Percentiles rank a stretch among this genome's conserved stretches.
These are phyloP conservation scores for Tokudaia muenninki DNA, from an alignment of 2,797 vertebrate species.

Conservation along the genomic window DNA sequence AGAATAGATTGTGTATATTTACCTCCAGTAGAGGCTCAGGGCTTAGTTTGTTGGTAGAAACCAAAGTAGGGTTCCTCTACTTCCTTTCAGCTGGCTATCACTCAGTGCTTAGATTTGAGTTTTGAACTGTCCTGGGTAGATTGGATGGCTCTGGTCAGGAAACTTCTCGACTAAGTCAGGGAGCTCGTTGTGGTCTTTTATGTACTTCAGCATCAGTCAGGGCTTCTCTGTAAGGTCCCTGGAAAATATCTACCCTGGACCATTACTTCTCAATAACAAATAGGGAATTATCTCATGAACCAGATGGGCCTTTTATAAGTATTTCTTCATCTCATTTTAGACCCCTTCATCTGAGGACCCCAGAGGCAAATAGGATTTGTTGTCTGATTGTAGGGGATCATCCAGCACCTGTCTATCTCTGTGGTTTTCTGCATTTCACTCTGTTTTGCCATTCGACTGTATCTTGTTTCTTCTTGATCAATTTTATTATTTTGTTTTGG, in stretches of 20 bases:
- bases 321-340: constrained; percentile 37
- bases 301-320: background rate
- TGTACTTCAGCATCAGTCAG: background rate
- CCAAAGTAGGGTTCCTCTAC: background rate
- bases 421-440: background rate
- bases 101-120: background rate
- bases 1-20: background rate
- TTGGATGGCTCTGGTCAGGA: background rate
- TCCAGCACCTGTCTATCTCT: background rate
- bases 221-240: background rate
- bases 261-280: background rate
- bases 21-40: background rate
- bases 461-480: constrained; percentile 5
- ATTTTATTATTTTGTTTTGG: constrained; percentile 31
- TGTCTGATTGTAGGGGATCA: background rate
- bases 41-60: background rate
- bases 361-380: background rate
- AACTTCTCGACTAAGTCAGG: background rate
- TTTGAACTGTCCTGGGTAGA: background rate
- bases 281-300: constrained; percentile 10
- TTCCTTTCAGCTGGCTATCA: background rate
- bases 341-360: background rate
- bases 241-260: background rate
- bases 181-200: background rate
- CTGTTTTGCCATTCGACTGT: background rate